Percentiles rank a stretch among this genome's conserved stretches.
Conservation (phyloP, 2,797 vertebrate species). For the Typhlichthys eigenmanni region DNA sequence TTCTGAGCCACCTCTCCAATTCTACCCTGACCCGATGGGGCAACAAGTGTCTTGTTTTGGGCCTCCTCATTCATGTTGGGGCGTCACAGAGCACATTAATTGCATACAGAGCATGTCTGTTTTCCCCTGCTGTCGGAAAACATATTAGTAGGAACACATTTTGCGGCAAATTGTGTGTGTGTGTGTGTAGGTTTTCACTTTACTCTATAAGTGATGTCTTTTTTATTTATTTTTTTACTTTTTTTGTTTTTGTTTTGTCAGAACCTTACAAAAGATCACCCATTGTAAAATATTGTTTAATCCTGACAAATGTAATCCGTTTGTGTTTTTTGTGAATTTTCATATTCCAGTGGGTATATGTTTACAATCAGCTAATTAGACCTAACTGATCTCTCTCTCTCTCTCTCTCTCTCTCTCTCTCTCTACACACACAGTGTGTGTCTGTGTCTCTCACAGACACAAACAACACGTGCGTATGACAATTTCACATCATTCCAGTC, state of each 20-base stretch:
- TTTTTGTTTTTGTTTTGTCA: not conserved
- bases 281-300: too few species aligned
- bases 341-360: too few species aligned
- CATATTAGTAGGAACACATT: too few species aligned
- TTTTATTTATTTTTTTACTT: not conserved
- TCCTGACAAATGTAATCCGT: too few species aligned
- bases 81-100: too few species aligned
- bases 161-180: not conserved
- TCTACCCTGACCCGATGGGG: not conserved
- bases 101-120: too few species aligned
- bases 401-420: not conserved
- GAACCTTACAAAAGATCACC: too few species aligned
- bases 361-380: too few species aligned
- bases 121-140: too few species aligned
- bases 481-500: slow-evolving; percentile 11
- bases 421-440: not conserved
- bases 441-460: not conserved
- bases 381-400: too few species aligned
- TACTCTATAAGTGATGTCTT: too few species aligned
- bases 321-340: too few species aligned
- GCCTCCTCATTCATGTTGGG: not conserved
- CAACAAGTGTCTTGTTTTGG: not conserved
- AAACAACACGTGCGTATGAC: not conserved
- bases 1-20: slow-evolving; percentile 31
- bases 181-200: not conserved